A percentile compares a stretch with the other conserved stretches of the same genome.
Conservation (phyloP, 2,888 invertebrate species). For the Pelosia muscerda region DNA sequence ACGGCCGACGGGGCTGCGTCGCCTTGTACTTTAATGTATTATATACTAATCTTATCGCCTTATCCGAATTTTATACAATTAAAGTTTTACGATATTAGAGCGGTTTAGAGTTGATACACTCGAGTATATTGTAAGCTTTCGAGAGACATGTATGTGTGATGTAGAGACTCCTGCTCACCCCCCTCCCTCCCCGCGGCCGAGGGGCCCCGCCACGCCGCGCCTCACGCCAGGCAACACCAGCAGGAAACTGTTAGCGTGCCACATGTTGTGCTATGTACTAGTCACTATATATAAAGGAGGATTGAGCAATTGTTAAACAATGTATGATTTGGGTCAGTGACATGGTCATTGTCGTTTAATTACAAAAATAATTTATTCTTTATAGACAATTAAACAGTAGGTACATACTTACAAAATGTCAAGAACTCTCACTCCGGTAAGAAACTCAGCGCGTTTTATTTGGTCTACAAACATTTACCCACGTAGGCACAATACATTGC, state of each 20-base stretch:
- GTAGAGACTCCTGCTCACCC: conserved; percentile 19
- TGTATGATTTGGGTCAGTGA: no score
- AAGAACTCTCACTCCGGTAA: no score
- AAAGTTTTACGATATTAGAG: conserved; percentile 60
- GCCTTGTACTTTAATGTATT: conserved; percentile 38
- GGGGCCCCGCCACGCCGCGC: not conserved
- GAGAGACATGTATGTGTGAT: conserved; percentile 22
- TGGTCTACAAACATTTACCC: no score
- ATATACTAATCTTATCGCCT: conserved; percentile 70
- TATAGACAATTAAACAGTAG: no score
- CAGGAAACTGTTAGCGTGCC: no score
- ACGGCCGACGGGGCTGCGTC: conserved; percentile 1
- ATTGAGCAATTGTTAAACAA: not conserved
- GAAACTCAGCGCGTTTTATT: no score
- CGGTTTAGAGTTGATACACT: conserved; percentile 49
- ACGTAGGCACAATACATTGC: no score
- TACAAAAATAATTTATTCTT: no score
- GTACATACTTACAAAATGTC: no score
- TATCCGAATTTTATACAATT: conserved; percentile 70
- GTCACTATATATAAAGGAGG: not conserved
- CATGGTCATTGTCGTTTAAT: no score
- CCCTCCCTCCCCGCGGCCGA: not conserved
- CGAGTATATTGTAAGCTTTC: conserved; percentile 32
- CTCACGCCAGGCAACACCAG: not conserved
- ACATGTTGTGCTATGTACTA: not conserved